Percentiles rank a stretch among this genome's conserved stretches.
Conservation (phyloP, 2,797 vertebrate genomes). For the Lagorchestes hirsutus region DNA sequence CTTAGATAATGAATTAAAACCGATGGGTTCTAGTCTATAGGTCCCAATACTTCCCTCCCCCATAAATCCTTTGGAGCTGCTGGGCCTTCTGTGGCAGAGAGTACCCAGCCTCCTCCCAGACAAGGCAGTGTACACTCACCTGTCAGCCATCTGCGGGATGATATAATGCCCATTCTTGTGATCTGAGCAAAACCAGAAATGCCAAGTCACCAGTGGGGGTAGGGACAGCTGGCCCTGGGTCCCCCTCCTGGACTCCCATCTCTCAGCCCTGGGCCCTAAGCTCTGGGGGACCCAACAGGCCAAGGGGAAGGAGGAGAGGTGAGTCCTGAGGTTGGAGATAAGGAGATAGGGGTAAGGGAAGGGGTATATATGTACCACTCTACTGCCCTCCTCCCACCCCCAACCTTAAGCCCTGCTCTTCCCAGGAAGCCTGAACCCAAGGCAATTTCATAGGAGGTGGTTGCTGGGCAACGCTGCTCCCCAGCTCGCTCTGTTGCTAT, state of each 20-base stretch:
- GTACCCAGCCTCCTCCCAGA: not conserved
- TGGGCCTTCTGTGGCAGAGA: not conserved
- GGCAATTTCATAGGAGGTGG: constrained; percentile 77
- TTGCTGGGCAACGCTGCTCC: constrained; percentile 81
- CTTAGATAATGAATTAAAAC: not conserved
- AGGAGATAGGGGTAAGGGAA: too few relatives aligned
- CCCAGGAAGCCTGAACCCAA: constrained; percentile 56
- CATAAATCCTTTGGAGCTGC: not conserved
- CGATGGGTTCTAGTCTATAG: not conserved
- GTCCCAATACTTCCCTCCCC: not conserved
- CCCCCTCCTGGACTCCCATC: constrained; percentile 56
- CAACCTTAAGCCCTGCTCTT: constrained; percentile 40
- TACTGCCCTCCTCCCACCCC: constrained; percentile 54
- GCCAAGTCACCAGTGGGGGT: constrained; percentile 71
- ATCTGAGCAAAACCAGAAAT: constrained; percentile 88
- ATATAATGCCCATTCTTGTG: constrained; percentile 99
- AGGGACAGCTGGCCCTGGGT: not conserved
- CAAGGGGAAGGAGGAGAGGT: constrained; percentile 1
- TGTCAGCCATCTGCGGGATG: constrained; percentile 99
- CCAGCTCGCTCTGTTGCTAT: constrained; percentile 75
- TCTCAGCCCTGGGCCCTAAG: constrained; percentile 30
- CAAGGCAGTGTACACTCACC: constrained; percentile 86
- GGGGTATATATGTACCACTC: constrained; percentile 4
- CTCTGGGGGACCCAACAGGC: constrained; percentile 31
- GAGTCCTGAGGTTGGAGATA: not conserved